These are phyloP conservation scores for Borostomias antarcticus DNA, from an alignment of 2,797 vertebrate genomes.

Conservation along the genomic window DNA sequence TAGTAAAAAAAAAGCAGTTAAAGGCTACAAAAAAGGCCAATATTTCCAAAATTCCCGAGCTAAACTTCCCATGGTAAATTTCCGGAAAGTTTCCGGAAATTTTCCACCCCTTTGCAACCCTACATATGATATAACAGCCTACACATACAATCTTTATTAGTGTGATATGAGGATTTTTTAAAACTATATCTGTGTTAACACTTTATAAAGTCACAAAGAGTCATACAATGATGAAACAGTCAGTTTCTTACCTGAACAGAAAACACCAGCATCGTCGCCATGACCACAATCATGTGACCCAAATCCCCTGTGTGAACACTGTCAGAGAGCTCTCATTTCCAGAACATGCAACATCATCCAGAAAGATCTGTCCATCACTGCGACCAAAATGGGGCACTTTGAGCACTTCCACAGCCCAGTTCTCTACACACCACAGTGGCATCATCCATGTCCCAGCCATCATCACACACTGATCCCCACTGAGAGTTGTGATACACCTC, in stretches of 20 bases:
- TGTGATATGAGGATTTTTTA: no score
- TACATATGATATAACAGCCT: no score
- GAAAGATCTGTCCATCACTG: not conserved
- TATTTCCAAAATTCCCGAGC: no score
- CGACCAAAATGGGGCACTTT: slow-evolving; percentile 12
- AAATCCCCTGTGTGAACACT: not conserved
- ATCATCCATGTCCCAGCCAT: slow-evolving; percentile 25
- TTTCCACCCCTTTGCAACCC: no score
- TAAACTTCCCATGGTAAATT: no score
- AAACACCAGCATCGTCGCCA: slow-evolving; percentile 23
- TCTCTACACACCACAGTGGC: slow-evolving; percentile 28
- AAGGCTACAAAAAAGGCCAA: no score
- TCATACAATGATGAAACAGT: not conserved
- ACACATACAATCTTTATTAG: no score
- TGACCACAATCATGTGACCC: rapidly evolving
- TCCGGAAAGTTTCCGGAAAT: no score
- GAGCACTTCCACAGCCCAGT: slow-evolving; percentile 37
- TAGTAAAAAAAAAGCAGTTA: no score
- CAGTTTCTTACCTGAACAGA: slow-evolving; percentile 31
- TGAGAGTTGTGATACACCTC: not conserved
- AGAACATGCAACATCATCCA: slow-evolving; percentile 14
- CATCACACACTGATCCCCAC: slow-evolving; percentile 28
- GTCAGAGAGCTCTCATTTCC: not conserved
- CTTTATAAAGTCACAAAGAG: no score
- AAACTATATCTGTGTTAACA: not conserved